Base-by-base conservation (phyloP, 2,113 vertebrate species). In the Gavia stellata region DNA sequence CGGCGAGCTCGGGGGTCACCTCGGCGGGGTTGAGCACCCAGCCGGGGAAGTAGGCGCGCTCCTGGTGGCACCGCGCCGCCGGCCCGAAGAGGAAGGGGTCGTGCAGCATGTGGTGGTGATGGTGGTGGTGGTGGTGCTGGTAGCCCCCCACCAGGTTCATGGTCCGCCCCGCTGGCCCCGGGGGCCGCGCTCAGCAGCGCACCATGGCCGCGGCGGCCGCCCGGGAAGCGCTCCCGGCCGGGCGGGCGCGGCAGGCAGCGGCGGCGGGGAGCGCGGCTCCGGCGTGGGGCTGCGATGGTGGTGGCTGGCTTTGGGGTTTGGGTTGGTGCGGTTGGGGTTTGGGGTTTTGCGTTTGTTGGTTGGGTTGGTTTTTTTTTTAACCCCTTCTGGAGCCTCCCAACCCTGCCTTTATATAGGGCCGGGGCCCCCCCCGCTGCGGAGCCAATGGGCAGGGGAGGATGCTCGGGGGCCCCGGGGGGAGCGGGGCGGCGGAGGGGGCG, bases 61-160 rank as follows among this genome's bases (percentile, higher is more conserved):
- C 99, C 96, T 98, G 98, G 95, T 99, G 99, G 70, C 99, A 99
- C 90, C 99, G 98, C 24, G 97, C 96, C 24, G 97, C 95, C 86
- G 98, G 98, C 31, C 99, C 98, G 90, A 99, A 98, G 62, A 99
- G 98, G 90, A 99, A 99, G 17, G 99, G 98, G 26, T 99, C 99
- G 98, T 99, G 99, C 96, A 99, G 99, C 97, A 99, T 98, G 88
- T 96, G 94, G 67, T 97, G 98, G 82, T 98, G 98, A 88, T 99
- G 98, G 97, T 99, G 99, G 91, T 98, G 98, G 93, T 97, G 94
- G 50, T 97, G 98, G 81, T 98, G 98, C 97, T 99, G 98, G 98
- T 99, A 99, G 95, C 99, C 97, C 95, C 99, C 99, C 94, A 99
- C 99, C 67, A 99, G 98, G 98, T 99, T 99, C 99, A 99, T 99